These are phyloP conservation scores for Eclectus roratus DNA, from an alignment of 2,113 vertebrate genomes.

Conservation along the genomic window DNA sequence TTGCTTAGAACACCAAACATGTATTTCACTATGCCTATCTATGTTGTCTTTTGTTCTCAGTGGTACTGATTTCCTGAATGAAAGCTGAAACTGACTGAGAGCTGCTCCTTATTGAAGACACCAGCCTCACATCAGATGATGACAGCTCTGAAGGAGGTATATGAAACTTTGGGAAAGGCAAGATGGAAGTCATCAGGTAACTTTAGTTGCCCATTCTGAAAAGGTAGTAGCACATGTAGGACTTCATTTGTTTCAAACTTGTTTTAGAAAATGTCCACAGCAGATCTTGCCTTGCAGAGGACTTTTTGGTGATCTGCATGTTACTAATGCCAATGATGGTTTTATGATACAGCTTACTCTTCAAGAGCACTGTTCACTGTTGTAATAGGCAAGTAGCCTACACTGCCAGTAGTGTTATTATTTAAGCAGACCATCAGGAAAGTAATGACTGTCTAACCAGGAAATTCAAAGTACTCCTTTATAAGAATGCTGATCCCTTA, in stretches of 20 bases:
- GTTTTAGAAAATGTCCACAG: background rate
- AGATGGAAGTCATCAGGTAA: background rate
- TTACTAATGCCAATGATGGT: background rate
- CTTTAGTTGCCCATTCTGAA: background rate
- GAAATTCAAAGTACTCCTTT: constrained; percentile 6
- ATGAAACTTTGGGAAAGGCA: background rate
- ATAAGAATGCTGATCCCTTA: background rate
- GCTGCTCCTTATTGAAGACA: background rate
- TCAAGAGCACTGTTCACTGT: background rate
- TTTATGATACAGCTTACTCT: background rate
- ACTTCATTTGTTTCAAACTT: background rate
- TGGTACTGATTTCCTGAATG: background rate
- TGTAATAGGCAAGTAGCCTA: background rate
- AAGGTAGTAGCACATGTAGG: background rate
- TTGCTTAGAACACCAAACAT: accelerated
- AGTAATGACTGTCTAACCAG: background rate
- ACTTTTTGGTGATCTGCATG: background rate
- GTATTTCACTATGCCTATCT: background rate
- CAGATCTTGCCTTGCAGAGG: background rate
- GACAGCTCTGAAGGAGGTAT: background rate
- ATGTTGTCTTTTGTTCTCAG: background rate
- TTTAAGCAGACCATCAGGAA: background rate
- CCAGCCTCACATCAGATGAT: background rate
- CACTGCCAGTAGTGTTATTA: background rate
- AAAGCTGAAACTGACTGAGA: background rate